Evolutionary conservation across 1,140 invertebrate genomes (phyloP), one percentile per base, ranked within the genome.

Genomic region (Ectropis grisescens): DNA sequence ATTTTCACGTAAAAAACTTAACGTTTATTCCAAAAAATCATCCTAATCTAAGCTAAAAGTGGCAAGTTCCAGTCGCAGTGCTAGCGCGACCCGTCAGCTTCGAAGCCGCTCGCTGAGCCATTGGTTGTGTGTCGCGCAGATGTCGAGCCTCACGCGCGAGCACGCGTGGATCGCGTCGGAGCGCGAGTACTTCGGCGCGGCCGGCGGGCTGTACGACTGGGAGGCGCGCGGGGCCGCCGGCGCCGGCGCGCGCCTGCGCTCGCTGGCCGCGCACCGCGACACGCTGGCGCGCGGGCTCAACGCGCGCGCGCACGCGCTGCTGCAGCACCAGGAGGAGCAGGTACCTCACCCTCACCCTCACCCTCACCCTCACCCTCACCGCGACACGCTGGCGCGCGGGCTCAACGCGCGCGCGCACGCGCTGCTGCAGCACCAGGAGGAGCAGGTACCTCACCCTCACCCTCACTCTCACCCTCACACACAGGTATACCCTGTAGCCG

Each of bases 391-490:
- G 48, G 88, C 90, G 16, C 39, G 68, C 7, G 71, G 71, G 0
- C 89, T 97, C 2, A 97, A 97, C 71, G 88, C 91, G 36, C 85
- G 93, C 52, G 94, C 95, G 2, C 94, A 96, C 83, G 91, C 89
- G 68, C 86, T 95, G 6, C 12, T 30, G 13, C 2, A 7, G 7
- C 7, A n/a, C 13, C 6, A 30, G 2, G 29, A 13, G 29, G 13
- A 13, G 13, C 12, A 1, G 29, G 26, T 28, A 11, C n/a, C n/a
- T n/a, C n/a, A n/a, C n/a, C n/a, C n/a, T n/a, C n/a, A n/a, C n/a
- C n/a, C n/a, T n/a, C n/a, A n/a, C n/a, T n/a, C n/a, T n/a, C 11
- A 2, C 23, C 8, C 23, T 25, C 8, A 8, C 2, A 10, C 23
- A 10, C 23, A 8, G 11, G 2, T 2, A 9, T 9, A 9, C 2